Evolutionary conservation across 2,888 invertebrate species (phyloP), one percentile per base, ranked within the genome.

Genomic region (Brachyopa scutellaris): DNA sequence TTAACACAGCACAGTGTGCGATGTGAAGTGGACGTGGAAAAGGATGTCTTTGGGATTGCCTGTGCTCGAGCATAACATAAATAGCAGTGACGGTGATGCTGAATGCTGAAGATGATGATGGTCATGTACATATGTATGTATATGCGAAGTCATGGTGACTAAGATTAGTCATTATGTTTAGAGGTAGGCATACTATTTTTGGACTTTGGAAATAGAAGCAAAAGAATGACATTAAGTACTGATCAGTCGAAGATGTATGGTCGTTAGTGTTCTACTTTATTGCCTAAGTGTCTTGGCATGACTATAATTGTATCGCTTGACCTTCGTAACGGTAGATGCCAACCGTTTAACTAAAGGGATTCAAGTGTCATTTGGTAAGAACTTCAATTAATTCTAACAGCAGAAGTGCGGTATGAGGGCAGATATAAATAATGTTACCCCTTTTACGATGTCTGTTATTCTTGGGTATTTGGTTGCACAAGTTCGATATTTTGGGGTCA

Each of bases 21-120:
- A 59, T 57, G 29, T 66, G 21, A 64, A 47, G 47, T 57, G 55
- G 47, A 73, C n/a, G 73, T 64, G 47, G 53, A 59, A 66, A 74
- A 19, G 66, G 49, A 66, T 66, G 76, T 69, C 49, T 49, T 59
- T 33, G 26, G 51, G 51, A 61, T 36, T 76, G 33, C 33, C 67
- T 74, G 33, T n/a, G 36, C 23, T 55, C 17, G 40, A 64, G 47
- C 15, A 57, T 47, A 29, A 73, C 62, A 47, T 38, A 64, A 64
- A 64, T 31, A 47, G 64, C 19, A 42, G 33, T 42, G 23, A 47
- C 36, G 55, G 15, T 49, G 55, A 57, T 47, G 62, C 53, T 17
- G 33, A n/a, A 55, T 40, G 57, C 26, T 26, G 59, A 49, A 23
- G 19, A 69, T 29, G 49, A 29, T 31, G 5, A 62, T 38, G 53